phyloP scores from a whole-genome alignment of 1,140 invertebrate species.

The Drosophila biarmipes region DNA sequence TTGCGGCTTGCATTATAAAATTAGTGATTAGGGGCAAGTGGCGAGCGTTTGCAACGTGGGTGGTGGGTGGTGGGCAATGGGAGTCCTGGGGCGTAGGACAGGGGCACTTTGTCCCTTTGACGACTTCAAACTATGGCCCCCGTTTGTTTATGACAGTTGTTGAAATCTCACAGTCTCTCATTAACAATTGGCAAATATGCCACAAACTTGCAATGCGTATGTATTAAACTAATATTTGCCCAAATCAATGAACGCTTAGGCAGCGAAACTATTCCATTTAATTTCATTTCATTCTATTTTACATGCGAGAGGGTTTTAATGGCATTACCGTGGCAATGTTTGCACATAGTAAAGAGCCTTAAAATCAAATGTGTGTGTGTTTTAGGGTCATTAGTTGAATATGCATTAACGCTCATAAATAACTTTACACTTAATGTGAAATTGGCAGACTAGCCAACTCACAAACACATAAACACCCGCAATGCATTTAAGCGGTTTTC shows the following conservation, averaged over 20 bases:
- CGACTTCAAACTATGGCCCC: constrained; percentile 8
- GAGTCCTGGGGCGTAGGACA: not conserved
- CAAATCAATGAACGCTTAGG: constrained; percentile 62
- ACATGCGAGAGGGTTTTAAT: constrained; percentile 39
- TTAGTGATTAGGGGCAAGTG: constrained; percentile 46
- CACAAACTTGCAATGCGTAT: constrained; percentile 9
- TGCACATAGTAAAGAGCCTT: constrained; percentile 12
- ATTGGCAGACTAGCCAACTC: not conserved
- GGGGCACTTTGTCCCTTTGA: not conserved
- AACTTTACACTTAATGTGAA: constrained; percentile 42
- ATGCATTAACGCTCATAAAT: constrained; percentile 57
- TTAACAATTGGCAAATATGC: constrained; percentile 46
- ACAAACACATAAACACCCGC: not conserved
- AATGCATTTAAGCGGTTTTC: constrained; percentile 38
- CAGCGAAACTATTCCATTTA: constrained; percentile 33
- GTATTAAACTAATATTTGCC: constrained; percentile 55
- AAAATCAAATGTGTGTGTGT: constrained; percentile 23
- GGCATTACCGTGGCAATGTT: constrained; percentile 15
- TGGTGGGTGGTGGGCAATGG: not conserved
- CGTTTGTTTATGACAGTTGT: constrained; percentile 47
- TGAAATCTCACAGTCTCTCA: constrained; percentile 33
- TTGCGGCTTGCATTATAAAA: constrained; percentile 69
- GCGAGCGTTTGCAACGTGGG: not conserved
- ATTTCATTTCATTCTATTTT: constrained; percentile 26
- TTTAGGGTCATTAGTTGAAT: constrained; percentile 55